These are phyloP conservation scores for Hetaerina titia DNA, from an alignment of 2,888 invertebrate species.

Conservation along the genomic window DNA sequence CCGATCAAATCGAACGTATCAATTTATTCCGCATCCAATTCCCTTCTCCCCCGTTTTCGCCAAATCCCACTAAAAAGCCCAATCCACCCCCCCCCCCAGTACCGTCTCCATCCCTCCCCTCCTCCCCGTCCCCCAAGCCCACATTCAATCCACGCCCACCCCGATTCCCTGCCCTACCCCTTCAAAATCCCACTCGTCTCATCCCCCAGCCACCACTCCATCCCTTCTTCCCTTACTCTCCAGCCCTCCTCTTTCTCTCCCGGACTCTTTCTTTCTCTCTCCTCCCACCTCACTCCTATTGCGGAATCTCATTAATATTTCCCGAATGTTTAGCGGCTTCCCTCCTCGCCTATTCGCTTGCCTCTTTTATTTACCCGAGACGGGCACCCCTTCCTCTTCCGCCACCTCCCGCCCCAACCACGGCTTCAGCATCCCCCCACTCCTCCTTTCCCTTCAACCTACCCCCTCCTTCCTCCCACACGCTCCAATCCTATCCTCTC, in stretches of 20 bases:
- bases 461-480: not conserved
- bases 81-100: not conserved
- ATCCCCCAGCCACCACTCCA: not conserved
- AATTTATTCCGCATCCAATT: constrained; percentile 17
- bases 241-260: not conserved
- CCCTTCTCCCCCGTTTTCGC: not conserved
- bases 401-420: not conserved
- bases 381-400: too few species aligned
- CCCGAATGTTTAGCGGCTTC: constrained; percentile 32
- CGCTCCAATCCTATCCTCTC: not conserved
- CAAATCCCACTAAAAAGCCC: constrained; percentile 7
- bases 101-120: not conserved
- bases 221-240: not conserved
- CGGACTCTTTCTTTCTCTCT: not conserved
- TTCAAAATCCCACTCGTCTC: not conserved
- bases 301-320: constrained; percentile 27
- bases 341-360: not conserved
- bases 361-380: not conserved
- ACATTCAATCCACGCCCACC: not conserved
- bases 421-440: not conserved
- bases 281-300: not conserved
- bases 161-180: not conserved
- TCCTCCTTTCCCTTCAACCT: not conserved
- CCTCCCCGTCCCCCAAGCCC: not conserved
- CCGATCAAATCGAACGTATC: constrained; percentile 5